Conservation (phyloP, 2,888 invertebrate species). For the Nipponacmea schrenckii region DNA sequence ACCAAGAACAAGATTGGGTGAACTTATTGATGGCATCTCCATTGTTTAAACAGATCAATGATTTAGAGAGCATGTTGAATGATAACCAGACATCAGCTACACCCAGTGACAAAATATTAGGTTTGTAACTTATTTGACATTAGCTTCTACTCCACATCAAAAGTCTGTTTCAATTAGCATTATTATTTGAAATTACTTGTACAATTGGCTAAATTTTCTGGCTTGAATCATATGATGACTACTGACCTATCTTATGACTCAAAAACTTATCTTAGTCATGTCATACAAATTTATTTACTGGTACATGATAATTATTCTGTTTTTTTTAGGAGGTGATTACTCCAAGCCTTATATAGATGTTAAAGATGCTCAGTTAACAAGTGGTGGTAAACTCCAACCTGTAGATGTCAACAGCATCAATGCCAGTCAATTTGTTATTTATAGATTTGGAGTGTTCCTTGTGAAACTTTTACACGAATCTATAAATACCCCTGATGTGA, state of each 20-base stretch:
- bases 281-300: too few relatives aligned
- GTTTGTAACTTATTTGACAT: neutral
- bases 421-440: constrained; percentile 62
- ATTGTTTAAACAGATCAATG: constrained; percentile 63
- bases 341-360: constrained; percentile 59
- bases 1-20: constrained; percentile 62
- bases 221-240: too few relatives aligned
- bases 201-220: too few relatives aligned
- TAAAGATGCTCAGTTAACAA: constrained; percentile 64
- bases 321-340: constrained; percentile 60
- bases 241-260: too few relatives aligned
- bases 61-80: constrained; percentile 59
- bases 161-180: too few relatives aligned
- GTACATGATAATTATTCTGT: neutral
- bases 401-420: constrained; percentile 56
- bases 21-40: constrained; percentile 64
- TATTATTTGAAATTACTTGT: too few relatives aligned
- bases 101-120: neutral
- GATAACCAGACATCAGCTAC: neutral
- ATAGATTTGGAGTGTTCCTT: constrained; percentile 62
- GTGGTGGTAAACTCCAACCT: constrained; percentile 56
- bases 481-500: constrained; percentile 54
- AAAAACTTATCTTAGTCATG: too few relatives aligned
- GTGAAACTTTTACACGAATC: constrained; percentile 54
- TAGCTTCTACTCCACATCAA: too few relatives aligned